Evolutionary conservation across 2,797 vertebrate species (phyloP).

Genomic region (Aulostomus chinensis): DNA sequence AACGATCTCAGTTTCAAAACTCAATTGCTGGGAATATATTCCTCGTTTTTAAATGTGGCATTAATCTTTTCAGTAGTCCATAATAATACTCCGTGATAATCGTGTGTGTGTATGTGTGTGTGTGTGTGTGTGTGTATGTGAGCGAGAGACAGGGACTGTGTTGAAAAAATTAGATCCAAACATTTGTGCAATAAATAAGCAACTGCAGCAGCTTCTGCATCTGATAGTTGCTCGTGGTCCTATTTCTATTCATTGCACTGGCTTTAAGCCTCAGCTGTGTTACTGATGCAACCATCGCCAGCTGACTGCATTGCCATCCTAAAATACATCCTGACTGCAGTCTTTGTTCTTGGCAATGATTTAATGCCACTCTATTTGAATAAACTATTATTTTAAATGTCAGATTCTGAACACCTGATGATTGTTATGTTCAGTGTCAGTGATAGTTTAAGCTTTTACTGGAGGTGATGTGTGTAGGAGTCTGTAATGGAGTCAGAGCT

Average conservation of each 20-base stretch:
- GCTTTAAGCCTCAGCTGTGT: conserved; percentile 32
- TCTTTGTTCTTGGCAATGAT: background rate
- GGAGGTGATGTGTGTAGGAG: too few species aligned
- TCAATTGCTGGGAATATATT: conserved; percentile 14
- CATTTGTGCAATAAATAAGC: conserved; percentile 30
- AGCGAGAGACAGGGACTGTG: conserved; percentile 31
- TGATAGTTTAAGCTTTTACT: too few species aligned
- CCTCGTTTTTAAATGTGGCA: conserved; percentile 31
- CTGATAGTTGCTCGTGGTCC: background rate
- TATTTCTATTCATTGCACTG: conserved; percentile 27
- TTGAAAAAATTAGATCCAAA: conserved; percentile 31
- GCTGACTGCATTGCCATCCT: conserved; percentile 32
- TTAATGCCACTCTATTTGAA: too few species aligned
- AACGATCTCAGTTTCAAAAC: too few species aligned
- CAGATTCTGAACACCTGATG: too few species aligned
- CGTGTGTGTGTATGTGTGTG: conserved; percentile 13
- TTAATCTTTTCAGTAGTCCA: conserved; percentile 17
- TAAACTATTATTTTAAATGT: background rate
- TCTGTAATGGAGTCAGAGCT: too few species aligned
- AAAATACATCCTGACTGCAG: conserved; percentile 29
- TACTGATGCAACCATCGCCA: conserved; percentile 27
- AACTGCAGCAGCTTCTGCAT: conserved; percentile 20
- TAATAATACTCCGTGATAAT: conserved; percentile 24
- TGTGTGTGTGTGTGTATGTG: conserved; percentile 4
- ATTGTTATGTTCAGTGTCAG: too few species aligned